Evolutionary conservation across 2,888 invertebrate species (phyloP).

Genomic region (Auanema freiburgensis): DNA sequence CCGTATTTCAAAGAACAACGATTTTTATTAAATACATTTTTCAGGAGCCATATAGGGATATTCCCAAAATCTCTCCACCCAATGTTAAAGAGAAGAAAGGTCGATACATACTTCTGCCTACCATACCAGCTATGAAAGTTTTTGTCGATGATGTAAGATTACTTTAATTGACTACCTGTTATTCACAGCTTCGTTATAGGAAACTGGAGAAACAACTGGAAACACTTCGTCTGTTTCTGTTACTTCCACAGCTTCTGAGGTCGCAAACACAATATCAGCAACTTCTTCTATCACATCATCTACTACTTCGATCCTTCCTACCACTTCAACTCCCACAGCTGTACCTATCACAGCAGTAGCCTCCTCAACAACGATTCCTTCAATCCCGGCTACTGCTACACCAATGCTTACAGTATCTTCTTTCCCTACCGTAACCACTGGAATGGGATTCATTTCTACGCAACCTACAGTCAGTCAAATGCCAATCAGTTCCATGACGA

Average conservation of each 20-base stretch:
- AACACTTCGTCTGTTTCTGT: slow-evolving; percentile 12
- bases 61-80: slow-evolving; percentile 20
- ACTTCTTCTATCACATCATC: slow-evolving; percentile 9
- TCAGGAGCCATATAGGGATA: slow-evolving; percentile 6
- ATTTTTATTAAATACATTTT: not conserved
- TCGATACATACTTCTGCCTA: slow-evolving; percentile 37
- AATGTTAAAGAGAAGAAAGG: slow-evolving; percentile 37
- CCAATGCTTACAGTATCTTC: too few relatives aligned
- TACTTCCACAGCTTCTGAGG: not conserved
- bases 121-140: slow-evolving; percentile 44
- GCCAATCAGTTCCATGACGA: too few relatives aligned
- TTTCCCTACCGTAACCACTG: too few relatives aligned
- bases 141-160: slow-evolving; percentile 33
- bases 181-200: slow-evolving; percentile 2
- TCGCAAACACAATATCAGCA: not conserved
- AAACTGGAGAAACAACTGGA: slow-evolving; percentile 13
- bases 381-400: too few relatives aligned
- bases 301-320: slow-evolving; percentile 2
- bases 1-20: too few relatives aligned
- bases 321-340: not conserved
- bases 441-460: too few relatives aligned
- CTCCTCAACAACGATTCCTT: too few relatives aligned
- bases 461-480: too few relatives aligned
- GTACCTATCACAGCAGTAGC: slow-evolving; percentile 6
- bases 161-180: not conserved